Conservation (phyloP, 2,888 invertebrate species). For the Xestobium rufovillosum region DNA sequence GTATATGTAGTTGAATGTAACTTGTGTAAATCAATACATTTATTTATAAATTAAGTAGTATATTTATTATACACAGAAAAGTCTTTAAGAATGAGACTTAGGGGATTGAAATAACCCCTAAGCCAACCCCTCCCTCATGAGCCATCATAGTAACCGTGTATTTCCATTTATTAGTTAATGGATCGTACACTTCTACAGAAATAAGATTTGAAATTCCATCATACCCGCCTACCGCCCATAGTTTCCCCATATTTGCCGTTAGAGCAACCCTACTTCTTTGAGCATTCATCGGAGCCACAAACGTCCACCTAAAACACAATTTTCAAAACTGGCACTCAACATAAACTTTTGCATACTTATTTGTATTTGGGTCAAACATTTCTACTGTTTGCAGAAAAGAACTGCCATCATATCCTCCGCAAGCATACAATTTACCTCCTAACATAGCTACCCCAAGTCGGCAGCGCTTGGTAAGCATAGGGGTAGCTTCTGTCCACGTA, state of each 20-base stretch:
- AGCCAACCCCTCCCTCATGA: conserved; percentile 86
- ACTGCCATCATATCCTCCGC: conserved; percentile 80
- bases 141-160: conserved; percentile 73
- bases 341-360: conserved; percentile 46
- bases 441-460: conserved; percentile 75
- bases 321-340: conserved; percentile 2
- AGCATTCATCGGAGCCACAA: conserved; percentile 72
- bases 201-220: conserved; percentile 73
- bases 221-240: conserved; percentile 77
- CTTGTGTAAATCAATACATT: no score
- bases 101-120: conserved; percentile 65
- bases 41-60: no score
- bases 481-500: conserved; percentile 64
- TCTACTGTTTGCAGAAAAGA: conserved; percentile 77
- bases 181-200: conserved; percentile 80
- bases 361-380: conserved; percentile 65
- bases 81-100: no score
- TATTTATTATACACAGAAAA: no score
- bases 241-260: conserved; percentile 74
- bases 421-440: conserved; percentile 74
- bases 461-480: conserved; percentile 75
- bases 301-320: conserved; percentile 58
- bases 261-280: conserved; percentile 75
- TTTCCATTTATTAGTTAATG: conserved; percentile 62
- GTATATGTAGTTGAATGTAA: no score